phyloP scores from a whole-genome alignment of 2,797 vertebrate genomes.

The Lepilemur septentrionalis region DNA sequence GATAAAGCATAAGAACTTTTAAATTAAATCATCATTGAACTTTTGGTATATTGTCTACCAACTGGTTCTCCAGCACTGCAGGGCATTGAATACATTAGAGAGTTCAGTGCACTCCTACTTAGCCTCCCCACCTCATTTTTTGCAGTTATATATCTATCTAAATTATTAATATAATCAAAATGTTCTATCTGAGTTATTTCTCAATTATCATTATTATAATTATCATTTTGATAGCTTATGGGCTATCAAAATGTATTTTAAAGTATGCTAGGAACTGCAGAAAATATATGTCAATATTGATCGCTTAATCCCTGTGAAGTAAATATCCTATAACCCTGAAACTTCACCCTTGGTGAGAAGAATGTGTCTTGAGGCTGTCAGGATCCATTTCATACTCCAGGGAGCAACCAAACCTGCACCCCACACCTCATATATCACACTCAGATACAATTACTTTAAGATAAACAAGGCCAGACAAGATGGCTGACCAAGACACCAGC shows the following conservation, averaged over 20 bases:
- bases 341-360: neutral
- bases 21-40: conserved; percentile 69
- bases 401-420: neutral
- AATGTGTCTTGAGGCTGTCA: neutral
- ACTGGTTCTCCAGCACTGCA: neutral
- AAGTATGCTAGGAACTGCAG: neutral
- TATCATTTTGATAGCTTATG: neutral
- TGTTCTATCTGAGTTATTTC: neutral
- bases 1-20: conserved; percentile 68
- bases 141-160: neutral
- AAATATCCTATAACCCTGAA: neutral
- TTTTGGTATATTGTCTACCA: neutral
- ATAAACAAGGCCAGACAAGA: neutral
- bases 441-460: neutral
- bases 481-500: no score
- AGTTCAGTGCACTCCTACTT: neutral
- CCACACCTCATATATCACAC: neutral
- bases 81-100: neutral
- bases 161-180: neutral
- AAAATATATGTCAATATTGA: neutral
- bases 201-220: neutral
- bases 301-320: neutral
- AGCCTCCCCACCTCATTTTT: no score
- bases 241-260: neutral
- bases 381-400: neutral